Base-by-base conservation (phyloP, 2,113 vertebrate genomes). In the Hippocampus mohnikei region DNA sequence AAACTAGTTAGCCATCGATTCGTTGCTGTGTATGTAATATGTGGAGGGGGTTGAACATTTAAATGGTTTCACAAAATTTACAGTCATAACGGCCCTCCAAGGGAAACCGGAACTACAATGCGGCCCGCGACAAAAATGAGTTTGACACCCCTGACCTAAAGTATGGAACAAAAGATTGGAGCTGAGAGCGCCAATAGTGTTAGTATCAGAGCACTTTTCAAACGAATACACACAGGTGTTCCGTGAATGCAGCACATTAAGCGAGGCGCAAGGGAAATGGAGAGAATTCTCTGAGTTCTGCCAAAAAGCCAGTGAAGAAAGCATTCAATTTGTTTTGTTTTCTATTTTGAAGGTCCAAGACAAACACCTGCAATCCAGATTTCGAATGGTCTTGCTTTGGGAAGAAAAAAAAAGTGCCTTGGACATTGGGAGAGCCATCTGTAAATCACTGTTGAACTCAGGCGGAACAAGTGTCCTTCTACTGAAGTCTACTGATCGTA, bases 401-500 rank as follows among this genome's bases (percentile, higher is more conserved):
- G 33, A 33, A 6, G 33, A 33, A 33, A 33, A 33, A 13, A 65
- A 65, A 65, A 46, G 63, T 65, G 63, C 41, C 42, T 65, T 3
- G n/a, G 42, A 65, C 63, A 16, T 25, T 16, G 41, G 23, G 8
- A 13, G 23, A 25, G 62, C 12, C 12, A 11, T 23, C 41, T 44
- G 25, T 1, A 64, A 27, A 65, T 8, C 7, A 44, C 12, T 42
- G n/a, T 23, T 42, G 40, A 44, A 46, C 41, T 15, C 63, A 16
- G 42, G 13, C 63, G n/a, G 15, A 60, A 18, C n/a, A 65, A 12
- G 63, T 18, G 63, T 65, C 23, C 63, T 65, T 46, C 63, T 25
- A 25, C 63, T 27, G n/a, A 65, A 65, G 41, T 46, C 23, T 8
- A 25, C 41, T 46, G 41, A 18, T 3, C 6, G 13, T 8, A 23